Evolutionary conservation across 2,888 invertebrate genomes (phyloP), one percentile per base, ranked within the genome.

Genomic region (Xanthorhoe designata): DNA sequence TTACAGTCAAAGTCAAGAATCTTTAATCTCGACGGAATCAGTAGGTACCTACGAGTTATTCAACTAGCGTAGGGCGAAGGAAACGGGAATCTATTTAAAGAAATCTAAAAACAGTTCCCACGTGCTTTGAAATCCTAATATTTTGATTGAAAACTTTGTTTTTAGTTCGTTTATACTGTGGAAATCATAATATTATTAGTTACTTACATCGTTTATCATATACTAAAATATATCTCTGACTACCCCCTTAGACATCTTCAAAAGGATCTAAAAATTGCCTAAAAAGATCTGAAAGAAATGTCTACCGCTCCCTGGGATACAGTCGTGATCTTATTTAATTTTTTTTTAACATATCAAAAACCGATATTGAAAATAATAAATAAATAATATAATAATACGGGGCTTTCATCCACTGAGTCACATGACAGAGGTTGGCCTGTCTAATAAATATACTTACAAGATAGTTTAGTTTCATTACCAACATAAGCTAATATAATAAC

Each of bases 31-130:
- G 29, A 49, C 45, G 7, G 56, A 61, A 67, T 70, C 66, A 58
- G 61, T 64, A 55, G 29, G 55, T 42, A n/a, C n/a, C n/a, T n/a
- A 42, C 60, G 49, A 52, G 3, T 17, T 66, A 62, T 72, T 72
- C 69, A 42, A 50, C 50, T 56, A 58, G 68, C 63, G 68, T 66
- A 54, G 56, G 49, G 60, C 51, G 50, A 49, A 66, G 68, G 66
- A 70, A 73, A 70, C 69, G 62, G 38, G 69, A 38, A 32, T 66
- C 69, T 72, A 74, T 74, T 74, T 69, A 65, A 45, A 72, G 74
- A 69, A 50, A 50, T 71, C 68, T 66, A 69, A 66, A 74, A 66
- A 61, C 57, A 56, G 68, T 71, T 74, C 69, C 71, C 75, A 75
- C 72, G 72, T 71, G 70, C 63, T 62, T 54, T 9, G n/a, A 68